Evolutionary conservation across 2,888 invertebrate genomes (phyloP), one percentile per base, ranked within the genome.

Genomic region (Cerceris rybyensis): DNA sequence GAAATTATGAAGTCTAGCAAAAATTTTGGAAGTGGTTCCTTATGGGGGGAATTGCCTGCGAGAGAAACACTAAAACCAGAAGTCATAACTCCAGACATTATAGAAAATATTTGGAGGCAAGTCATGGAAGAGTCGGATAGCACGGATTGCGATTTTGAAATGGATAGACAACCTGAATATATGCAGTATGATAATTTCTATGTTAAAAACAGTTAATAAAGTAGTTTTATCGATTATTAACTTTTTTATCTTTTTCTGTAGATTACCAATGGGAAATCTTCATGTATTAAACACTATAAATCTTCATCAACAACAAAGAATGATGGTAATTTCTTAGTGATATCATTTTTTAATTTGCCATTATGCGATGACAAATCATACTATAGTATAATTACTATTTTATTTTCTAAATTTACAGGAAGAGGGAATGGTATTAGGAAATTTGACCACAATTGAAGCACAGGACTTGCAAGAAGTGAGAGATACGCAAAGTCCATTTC

Each of bases 51-150:
- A 85, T 85, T 92, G 50, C 90, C 91, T 7, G 75, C 88, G 2
- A 87, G 88, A 67, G 92, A 92, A 81, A 90, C 88, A 67, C 88
- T 91, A 43, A 92, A 92, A 75, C 92, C 91, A 78, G 92, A 92
- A 84, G 87, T 92, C 42, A 90, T 92, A 60, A 92, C 92, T 1
- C 92, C 92, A 14, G 92, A 92, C 68, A 88, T 92, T 7, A 92
- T 92, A 74, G 92, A 92, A 83, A 92, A 92, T 87, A 86, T 92
- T 63, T 92, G 92, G 92, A 86, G 92, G 68, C 91, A 92, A 87
- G 92, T 92, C 17, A 86, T 92, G 76, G 91, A 92, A 57, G 92
- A 92, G 46, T 87, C 89, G 0, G 91, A 86, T 64, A 88, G 86
- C 49, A 81, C 86, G 0, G 91, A 91, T 39, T 90, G 89, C 61